phyloP scores from a whole-genome alignment of 92 coral and sea anemone species.

The Actinernus sp. region DNA sequence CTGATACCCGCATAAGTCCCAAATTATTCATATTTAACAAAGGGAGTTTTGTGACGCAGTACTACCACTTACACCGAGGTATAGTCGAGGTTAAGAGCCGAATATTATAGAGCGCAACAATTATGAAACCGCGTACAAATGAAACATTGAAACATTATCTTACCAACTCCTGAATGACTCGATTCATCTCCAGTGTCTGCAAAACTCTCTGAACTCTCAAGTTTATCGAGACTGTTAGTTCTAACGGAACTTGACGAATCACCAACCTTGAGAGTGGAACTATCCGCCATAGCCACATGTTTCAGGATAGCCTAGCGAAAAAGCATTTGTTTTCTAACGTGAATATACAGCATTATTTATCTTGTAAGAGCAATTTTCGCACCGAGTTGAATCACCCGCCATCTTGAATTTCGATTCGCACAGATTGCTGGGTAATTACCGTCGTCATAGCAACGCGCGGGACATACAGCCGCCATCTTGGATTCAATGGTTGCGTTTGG shows the following conservation, averaged over 20 bases:
- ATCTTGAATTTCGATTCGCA: background rate
- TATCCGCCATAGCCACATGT: background rate
- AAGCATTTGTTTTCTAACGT: no score
- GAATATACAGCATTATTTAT: no score
- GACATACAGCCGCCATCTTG: conserved; percentile 1
- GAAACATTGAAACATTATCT: no score
- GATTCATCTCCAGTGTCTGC: conserved; percentile 7
- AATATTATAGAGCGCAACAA: no score
- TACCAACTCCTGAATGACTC: background rate
- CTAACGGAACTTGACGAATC: background rate
- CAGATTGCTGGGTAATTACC: background rate
- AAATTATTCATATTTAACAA: no score
- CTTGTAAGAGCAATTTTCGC: background rate
- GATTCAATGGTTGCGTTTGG: background rate
- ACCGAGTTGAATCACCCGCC: background rate
- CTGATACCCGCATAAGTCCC: no score
- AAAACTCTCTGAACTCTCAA: background rate
- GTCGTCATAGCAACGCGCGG: conserved; percentile 74
- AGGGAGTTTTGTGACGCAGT: no score
- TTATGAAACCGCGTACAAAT: no score
- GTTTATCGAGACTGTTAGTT: background rate
- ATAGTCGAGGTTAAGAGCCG: no score
- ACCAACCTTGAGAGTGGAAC: background rate
- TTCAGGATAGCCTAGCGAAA: no score
- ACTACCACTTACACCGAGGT: no score